phyloP scores from a whole-genome alignment of 1,140 invertebrate species.

The Formica exsecta region DNA sequence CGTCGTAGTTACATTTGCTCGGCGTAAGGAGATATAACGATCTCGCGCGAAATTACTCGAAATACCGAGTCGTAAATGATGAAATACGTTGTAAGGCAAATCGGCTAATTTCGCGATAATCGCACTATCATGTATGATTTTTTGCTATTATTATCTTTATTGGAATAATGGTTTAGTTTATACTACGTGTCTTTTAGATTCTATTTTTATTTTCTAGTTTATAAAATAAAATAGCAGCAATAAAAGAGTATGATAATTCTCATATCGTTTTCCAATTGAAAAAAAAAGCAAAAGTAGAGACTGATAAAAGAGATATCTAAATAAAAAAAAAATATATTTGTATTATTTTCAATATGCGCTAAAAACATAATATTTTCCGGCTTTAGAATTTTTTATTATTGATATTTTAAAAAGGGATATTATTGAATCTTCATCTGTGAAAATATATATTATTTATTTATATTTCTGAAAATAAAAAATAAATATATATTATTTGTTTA shows the following conservation, averaged over 20 bases:
- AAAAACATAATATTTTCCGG: not conserved
- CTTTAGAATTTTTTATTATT: too few species aligned
- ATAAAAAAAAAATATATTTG: not conserved
- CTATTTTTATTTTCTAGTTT: not conserved
- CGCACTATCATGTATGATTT: not conserved
- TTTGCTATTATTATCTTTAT: not conserved
- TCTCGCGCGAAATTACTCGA: constrained; percentile 9
- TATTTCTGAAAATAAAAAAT: not conserved
- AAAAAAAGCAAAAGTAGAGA: not conserved
- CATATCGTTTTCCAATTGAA: not conserved
- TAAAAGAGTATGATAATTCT: not conserved
- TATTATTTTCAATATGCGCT: not conserved
- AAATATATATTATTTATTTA: not conserved
- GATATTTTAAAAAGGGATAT: not conserved
- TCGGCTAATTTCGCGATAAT: not conserved
- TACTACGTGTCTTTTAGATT: not conserved
- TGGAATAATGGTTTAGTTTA: not conserved
- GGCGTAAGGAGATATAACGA: constrained; percentile 10
- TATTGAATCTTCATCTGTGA: not conserved
- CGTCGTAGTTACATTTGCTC: constrained; percentile 16
- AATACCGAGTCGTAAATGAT: not conserved
- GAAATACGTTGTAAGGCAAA: not conserved
- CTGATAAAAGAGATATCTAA: not conserved
- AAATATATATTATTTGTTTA: not conserved
- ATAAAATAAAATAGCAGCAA: not conserved